Evolutionary conservation across 2,888 invertebrate species (phyloP), one percentile per base, ranked within the genome.

Genomic region (Drosophila stalkeri): DNA sequence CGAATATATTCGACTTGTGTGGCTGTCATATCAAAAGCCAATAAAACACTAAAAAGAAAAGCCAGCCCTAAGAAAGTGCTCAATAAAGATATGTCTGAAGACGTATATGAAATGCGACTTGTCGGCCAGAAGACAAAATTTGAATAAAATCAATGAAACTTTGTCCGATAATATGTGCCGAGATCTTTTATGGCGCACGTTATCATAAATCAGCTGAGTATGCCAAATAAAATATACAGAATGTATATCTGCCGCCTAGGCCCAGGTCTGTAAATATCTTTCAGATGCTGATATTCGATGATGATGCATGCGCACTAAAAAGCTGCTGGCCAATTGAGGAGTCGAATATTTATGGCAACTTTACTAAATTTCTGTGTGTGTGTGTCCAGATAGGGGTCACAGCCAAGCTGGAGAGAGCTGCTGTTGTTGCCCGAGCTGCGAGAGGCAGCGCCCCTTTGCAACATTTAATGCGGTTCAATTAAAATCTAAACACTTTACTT

Each of bases 291-390:
- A 72, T 79, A 75, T 77, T 72, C 71, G 68, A 65, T 79, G 70
- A 67, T 72, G 70, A 67, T 73, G 72, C 51, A 51, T 33, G 51
- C 27, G 33, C 27, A 20, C 8, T 16, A 37, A 68, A 72, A 54
- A 47, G 47, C 72, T 77, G 81, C 77, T 75, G 77, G 54, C 74
- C 90, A 91, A 90, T 91, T 90, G 86, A 91, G 86, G 78, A 82
- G 79, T 79, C 64, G 65, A 66, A 68, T 74, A 81, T 90, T 87
- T 87, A 86, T 81, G 81, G 76, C 69, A 65, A 18, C 43, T 57
- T 68, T 75, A 74, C 52, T 46, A 41, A 11, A 51, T 2, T 1
- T 33, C 27, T 8, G 2, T 8, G 18, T 18, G 12, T 31, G 49
- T 67, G 72, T 75, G 72, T 72, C 61, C 52, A 43, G 70, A 77